Base-by-base conservation (phyloP, 1,140 invertebrate genomes). In the Procambarus virginalis region DNA sequence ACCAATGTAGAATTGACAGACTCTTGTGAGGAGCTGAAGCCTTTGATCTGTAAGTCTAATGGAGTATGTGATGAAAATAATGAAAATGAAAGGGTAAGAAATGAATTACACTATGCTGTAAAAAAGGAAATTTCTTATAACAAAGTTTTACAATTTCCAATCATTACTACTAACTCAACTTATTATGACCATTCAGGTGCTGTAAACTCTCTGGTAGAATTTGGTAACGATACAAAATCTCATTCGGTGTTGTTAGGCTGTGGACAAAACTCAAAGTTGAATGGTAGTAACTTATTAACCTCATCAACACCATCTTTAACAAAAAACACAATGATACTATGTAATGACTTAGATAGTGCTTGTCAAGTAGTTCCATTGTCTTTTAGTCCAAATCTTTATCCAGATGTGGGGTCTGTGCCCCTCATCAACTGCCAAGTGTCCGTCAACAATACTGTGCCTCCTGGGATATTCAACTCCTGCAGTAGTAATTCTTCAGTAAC, bases 271-370 rank as follows among this genome's bases (percentile, higher is more conserved):
- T 6, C 68, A n/a, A 81, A 75, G 17, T 70, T n/a, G 58, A 70
- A 58, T 81, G 60, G 68, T 51, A 51, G 55, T 48, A 82, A 60
- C 6, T 55, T 55, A 6, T 84, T 70, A n/a, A 55, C 55, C n/a
- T 84, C 58, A 17, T 48, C 48, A 64, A 78, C 75, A 55, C 51
- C 73, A 2, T 3, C 82, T 46, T 9, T 77, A 51, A 78, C 88
- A 49, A 89, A 48, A 78, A 81, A 89, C 45, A 89, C 88, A 78
- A 78, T 89, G 76, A 82, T 89, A 81, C 70, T 89, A 12, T 89
- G 88, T 55, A 89, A 89, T 84, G 88, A 89, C 73, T 79, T 89
- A 70, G 88, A 89, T 45, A 89, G 81, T 84, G 88, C 60, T 70
- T 89, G 88, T 78, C 88, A 89, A 51, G 88, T 89, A 76, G 70